Evolutionary conservation across 2,888 invertebrate genomes (phyloP).

Genomic region (Aquatica leii): DNA sequence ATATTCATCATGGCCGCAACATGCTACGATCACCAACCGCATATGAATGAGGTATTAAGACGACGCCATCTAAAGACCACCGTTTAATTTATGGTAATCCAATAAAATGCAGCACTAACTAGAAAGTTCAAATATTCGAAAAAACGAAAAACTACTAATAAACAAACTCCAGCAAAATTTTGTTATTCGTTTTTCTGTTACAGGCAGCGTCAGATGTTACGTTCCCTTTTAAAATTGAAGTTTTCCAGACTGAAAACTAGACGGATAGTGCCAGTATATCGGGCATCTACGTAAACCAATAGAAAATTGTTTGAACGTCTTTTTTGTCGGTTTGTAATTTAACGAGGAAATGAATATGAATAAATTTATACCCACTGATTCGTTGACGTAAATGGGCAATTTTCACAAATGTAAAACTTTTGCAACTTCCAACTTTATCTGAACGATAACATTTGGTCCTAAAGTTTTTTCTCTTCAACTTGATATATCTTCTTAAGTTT

Average conservation of each 20-base stretch:
- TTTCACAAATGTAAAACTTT: constrained; percentile 10
- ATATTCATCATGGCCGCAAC: constrained; percentile 56
- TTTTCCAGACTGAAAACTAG: too few relatives aligned
- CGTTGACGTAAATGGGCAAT: constrained; percentile 5
- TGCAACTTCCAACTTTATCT: constrained; percentile 7
- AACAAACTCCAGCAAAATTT: not conserved
- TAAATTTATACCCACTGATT: not conserved
- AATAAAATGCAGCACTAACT: constrained; percentile 52
- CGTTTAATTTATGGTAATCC: constrained; percentile 57
- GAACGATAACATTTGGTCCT: constrained; percentile 1
- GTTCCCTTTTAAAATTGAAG: too few relatives aligned
- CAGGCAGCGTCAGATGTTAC: too few relatives aligned
- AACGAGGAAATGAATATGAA: too few relatives aligned
- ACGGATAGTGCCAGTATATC: too few relatives aligned
- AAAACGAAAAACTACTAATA: not conserved
- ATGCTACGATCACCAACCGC: constrained; percentile 52
- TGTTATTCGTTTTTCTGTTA: too few relatives aligned
- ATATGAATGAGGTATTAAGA: constrained; percentile 57
- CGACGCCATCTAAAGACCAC: constrained; percentile 46
- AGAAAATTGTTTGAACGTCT: too few relatives aligned
- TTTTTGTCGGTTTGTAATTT: not conserved
- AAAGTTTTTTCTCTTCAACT: constrained; percentile 8
- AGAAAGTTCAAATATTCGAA: constrained; percentile 48
- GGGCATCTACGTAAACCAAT: too few relatives aligned
- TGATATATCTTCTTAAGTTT: not conserved